Percentiles rank a stretch among this genome's conserved stretches.
Conservation (phyloP, 2,888 invertebrate genomes). For the Philereme vetulata region DNA sequence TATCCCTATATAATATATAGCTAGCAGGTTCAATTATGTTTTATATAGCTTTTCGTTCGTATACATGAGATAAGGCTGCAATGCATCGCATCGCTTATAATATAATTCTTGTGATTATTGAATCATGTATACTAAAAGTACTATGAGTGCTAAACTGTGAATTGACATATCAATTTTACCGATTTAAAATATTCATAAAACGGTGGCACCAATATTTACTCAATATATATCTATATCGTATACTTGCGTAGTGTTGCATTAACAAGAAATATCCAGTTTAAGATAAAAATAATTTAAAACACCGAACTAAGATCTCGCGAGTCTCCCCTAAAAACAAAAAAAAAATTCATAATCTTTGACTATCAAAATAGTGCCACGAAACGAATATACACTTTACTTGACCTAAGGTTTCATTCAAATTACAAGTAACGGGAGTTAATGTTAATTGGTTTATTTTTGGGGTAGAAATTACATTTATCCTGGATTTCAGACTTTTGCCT, state of each 20-base stretch:
- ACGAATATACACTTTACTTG: too few species aligned
- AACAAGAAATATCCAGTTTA: constrained; percentile 7
- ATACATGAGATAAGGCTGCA: constrained; percentile 89
- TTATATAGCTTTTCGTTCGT: constrained; percentile 79
- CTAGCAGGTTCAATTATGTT: constrained; percentile 65
- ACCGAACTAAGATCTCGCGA: too few species aligned
- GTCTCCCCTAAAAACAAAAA: too few species aligned
- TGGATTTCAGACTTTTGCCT: too few species aligned
- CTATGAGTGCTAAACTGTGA: constrained; percentile 45
- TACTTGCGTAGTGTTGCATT: constrained; percentile 19
- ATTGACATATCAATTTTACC: constrained; percentile 22
- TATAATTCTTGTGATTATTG: constrained; percentile 61
- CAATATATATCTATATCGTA: constrained; percentile 12
- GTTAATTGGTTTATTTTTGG: too few species aligned
- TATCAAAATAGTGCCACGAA: too few species aligned
- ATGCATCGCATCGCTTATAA: constrained; percentile 74
- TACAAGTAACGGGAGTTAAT: too few species aligned
- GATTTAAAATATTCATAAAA: neutral
- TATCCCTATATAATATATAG: constrained; percentile 34
- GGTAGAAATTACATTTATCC: too few species aligned
- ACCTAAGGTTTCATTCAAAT: too few species aligned
- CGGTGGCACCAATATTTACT: too few species aligned
- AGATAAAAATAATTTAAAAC: neutral
- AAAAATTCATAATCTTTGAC: too few species aligned
- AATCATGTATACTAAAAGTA: constrained; percentile 38